Base-by-base conservation (phyloP, 2,888 invertebrate genomes). In the Rhamphomyia laevipes region DNA sequence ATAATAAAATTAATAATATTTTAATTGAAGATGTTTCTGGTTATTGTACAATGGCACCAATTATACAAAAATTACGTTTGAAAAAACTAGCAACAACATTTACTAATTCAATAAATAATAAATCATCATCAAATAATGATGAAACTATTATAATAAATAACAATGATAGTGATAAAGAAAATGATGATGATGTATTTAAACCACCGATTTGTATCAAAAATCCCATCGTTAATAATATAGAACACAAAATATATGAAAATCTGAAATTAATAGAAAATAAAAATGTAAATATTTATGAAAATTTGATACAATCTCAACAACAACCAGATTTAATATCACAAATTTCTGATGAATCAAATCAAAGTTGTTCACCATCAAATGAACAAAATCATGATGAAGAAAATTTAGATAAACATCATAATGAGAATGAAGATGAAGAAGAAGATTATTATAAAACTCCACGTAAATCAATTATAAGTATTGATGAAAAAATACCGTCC, bases 401-500 rank as follows among this genome's bases (percentile, higher is more conserved):
- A 27, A 27, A 27, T 27, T 27, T 27, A 27, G 23, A 27, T 7
- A 9, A 4, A 27, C 9, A 27, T 27, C 23, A 27, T 4, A 27
- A 7, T 9, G 7, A 21, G 23, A 27, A 27, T 27, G n/a, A n/a
- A 4, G 55, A 53, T 6, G 54, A 59, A 12, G 57, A 56, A 17
- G 67, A 67, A 52, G 58, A 59, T 49, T 63, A 60, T 47, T 66
- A 68, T 53, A 63, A 69, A 53, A 66, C 66, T 4, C 65, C 65
- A 2, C 59, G 68, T 11, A 65, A 65, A 51, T 65, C 66, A 13
- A 62, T 66, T 12, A 63, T 65, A 6, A 66, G 66, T 45, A 61
- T 71, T 27, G 70, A 71, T 50, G 71, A 71, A 4, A 71, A 71
- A 55, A 58, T 70, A 49, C 65, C 70, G 11, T 71, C 70, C 1